Percentiles rank a stretch among this genome's conserved stretches.
phyloP scores from a whole-genome alignment of 1,140 invertebrate species.

The Gryon sp. region DNA sequence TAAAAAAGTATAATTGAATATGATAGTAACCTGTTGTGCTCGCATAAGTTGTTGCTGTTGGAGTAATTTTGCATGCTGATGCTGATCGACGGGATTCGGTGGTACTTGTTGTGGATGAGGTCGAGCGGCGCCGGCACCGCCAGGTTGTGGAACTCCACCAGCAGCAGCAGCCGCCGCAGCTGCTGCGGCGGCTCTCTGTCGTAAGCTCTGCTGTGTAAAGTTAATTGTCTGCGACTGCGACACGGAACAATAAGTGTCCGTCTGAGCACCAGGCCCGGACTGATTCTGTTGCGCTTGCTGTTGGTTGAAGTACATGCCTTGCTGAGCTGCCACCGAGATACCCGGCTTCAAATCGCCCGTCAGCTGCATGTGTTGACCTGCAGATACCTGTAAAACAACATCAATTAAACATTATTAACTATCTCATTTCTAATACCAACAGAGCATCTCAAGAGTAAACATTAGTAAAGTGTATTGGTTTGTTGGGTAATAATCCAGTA shows the following conservation, averaged over 20 bases:
- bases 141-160: slow-evolving; percentile 68
- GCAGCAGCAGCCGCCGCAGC: slow-evolving; percentile 73
- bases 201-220: slow-evolving; percentile 86
- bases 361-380: slow-evolving; percentile 89
- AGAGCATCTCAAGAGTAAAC: background rate
- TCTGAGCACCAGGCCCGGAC: slow-evolving; percentile 74
- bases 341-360: slow-evolving; percentile 84
- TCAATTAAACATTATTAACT: background rate
- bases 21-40: slow-evolving; percentile 78
- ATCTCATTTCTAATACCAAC: no score
- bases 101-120: slow-evolving; percentile 74
- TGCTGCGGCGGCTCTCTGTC: slow-evolving; percentile 78
- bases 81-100: slow-evolving; percentile 76
- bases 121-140: slow-evolving; percentile 60
- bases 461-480: no score
- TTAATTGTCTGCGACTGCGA: slow-evolving; percentile 91
- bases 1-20: no score
- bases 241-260: slow-evolving; percentile 84
- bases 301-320: slow-evolving; percentile 88
- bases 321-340: slow-evolving; percentile 87
- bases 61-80: slow-evolving; percentile 83
- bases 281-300: slow-evolving; percentile 77
- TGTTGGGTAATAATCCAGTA: no score
- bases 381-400: slow-evolving; percentile 83
- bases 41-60: slow-evolving; percentile 82